Conservation (phyloP, 2,113 vertebrate species). For the Chlamydotis undulata region DNA sequence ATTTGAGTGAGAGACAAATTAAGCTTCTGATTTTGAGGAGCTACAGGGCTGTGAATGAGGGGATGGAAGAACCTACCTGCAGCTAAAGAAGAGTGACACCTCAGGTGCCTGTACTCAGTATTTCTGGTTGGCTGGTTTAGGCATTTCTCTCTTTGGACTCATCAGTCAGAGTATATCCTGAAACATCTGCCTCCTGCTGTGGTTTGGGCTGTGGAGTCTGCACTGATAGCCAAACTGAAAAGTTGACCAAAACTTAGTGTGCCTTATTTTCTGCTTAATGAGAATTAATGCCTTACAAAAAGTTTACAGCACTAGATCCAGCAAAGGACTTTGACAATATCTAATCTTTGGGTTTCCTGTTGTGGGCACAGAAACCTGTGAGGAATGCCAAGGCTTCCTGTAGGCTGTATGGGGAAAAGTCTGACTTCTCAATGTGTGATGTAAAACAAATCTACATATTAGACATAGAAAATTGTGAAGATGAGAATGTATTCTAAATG, state of each 20-base stretch:
- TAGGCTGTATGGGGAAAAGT: not conserved
- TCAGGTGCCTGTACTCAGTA: not conserved
- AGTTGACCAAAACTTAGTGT: not conserved
- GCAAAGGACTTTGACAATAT: not conserved
- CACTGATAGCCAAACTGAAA: not conserved
- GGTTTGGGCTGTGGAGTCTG: not conserved
- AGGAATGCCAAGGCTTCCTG: not conserved
- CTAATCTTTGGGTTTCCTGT: not conserved
- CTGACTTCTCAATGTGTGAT: not conserved
- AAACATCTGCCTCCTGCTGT: not conserved
- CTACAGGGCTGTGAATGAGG: not conserved
- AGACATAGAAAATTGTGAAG: rapidly evolving
- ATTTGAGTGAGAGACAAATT: not conserved
- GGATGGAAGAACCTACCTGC: not conserved
- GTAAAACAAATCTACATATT: not conserved
- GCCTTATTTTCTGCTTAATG: not conserved
- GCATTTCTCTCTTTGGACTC: not conserved
- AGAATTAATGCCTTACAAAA: not conserved
- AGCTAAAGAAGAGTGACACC: not conserved
- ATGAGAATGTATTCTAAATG: not conserved
- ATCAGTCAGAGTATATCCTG: not conserved
- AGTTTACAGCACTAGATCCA: not conserved
- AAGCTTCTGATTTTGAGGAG: not conserved
- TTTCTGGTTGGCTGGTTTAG: not conserved
- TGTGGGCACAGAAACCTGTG: not conserved